Evolutionary conservation across 2,888 invertebrate genomes (phyloP), one percentile per base, ranked within the genome.

Genomic region (Masnerella sp.): DNA sequence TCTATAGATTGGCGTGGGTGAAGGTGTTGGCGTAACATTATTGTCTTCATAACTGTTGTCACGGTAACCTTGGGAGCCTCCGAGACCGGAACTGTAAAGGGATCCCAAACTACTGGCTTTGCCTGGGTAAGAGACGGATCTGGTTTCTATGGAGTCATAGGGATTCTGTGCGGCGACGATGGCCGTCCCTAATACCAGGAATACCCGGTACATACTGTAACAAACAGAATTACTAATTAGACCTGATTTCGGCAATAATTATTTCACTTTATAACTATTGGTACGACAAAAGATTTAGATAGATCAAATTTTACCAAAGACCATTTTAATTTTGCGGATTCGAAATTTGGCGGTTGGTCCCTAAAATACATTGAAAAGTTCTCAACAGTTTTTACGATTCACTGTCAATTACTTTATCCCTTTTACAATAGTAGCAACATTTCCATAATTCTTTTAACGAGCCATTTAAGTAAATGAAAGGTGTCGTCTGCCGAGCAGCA

Each of bases 21-120:
- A 82, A 0, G 87, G 86, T 0, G 87, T 85, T 2, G 87, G 87
- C 2, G 87, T 87, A 0, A 87, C 87, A 1, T 85, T 86, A 56
- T 87, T 87, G 58, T 87, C 85, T 68, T 87, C 87, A 75, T 87
- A 87, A 61, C 87, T 87, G 73, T 85, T 86, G 64, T 87, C 87
- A 14, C 87, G 82, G 64, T 84, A 87, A 32, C 85, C 83, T 72
- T 84, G 81, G 8, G 82, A 82, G 0, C 78, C 74, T 28, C 79
- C 78, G 12, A 84, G 74, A 5, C 84, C 81, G 7, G 84, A 75
- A 15, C 81, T 79, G 62, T 85, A 87, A 2, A 87, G 82, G 0
- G 85, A 84, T 30, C 86, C 86, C 2, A 87, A 64, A 51, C 80
- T 82, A 22, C 79, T 80, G 3, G 83, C 77, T 67, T 87, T 87